Conservation (phyloP, 2,888 invertebrate species). For the Leptinotarsa rubiginosa region DNA sequence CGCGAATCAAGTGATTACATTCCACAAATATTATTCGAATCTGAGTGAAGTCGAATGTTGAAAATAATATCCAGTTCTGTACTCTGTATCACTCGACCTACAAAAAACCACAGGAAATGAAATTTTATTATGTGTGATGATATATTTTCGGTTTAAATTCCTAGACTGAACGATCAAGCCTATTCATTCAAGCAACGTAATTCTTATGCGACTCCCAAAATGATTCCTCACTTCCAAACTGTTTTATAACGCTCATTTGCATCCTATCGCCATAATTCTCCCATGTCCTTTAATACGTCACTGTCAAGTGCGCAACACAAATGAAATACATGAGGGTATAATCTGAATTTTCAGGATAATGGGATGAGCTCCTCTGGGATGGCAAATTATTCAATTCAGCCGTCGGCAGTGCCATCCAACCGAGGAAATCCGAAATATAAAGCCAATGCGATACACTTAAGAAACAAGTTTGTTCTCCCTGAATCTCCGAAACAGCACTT, state of each 20-base stretch:
- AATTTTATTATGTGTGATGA: no score
- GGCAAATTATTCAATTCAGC: slow-evolving; percentile 11
- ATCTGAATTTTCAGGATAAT: slow-evolving; percentile 18
- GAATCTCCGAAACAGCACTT: slow-evolving; percentile 6
- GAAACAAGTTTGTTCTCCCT: neutral
- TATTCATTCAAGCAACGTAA: slow-evolving; percentile 3
- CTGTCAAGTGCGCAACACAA: neutral
- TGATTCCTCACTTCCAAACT: slow-evolving; percentile 25
- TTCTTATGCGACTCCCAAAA: slow-evolving; percentile 21
- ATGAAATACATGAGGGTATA: slow-evolving; percentile 12
- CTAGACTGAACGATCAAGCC: neutral
- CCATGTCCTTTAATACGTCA: slow-evolving; percentile 16
- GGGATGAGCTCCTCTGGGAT: slow-evolving; percentile 3
- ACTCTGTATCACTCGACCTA: no score
- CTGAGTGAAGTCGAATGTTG: no score
- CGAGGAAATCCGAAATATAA: neutral
- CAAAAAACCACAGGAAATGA: no score
- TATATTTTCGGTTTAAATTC: no score
- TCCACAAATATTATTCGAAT: no score
- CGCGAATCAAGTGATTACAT: no score
- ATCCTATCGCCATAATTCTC: slow-evolving; percentile 20
- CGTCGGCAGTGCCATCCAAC: neutral
- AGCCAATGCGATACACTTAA: neutral
- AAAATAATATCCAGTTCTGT: no score
- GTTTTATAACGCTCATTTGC: slow-evolving; percentile 23